A percentile compares a stretch with the other conserved stretches of the same genome.
Conservation (phyloP, 2,797 vertebrate species). For the Poeciliopsis paucimaculata region DNA sequence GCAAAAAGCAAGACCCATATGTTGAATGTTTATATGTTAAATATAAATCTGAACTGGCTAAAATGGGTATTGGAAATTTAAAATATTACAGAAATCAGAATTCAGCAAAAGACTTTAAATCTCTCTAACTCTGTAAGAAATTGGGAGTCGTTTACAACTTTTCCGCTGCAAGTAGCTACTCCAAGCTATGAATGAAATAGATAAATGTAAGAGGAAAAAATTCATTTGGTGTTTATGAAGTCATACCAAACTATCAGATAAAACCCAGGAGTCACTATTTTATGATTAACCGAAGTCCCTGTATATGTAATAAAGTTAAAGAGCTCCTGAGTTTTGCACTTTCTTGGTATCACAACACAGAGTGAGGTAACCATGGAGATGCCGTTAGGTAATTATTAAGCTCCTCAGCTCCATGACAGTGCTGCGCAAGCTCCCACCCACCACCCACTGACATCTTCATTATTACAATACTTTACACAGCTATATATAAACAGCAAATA, state of each 20-base stretch:
- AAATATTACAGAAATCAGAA: background rate
- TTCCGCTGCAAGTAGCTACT: background rate
- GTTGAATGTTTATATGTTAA: background rate
- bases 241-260: background rate
- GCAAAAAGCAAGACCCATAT: background rate
- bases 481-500: conserved; percentile 62
- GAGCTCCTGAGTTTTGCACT: conserved; percentile 27
- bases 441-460: conserved; percentile 50
- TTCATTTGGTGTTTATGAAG: background rate
- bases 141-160: background rate
- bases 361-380: conserved; percentile 63
- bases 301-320: background rate
- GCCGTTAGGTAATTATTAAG: conserved; percentile 64
- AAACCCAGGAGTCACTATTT: background rate
- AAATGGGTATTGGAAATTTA: background rate
- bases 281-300: background rate
- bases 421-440: conserved; percentile 53
- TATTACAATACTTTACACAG: conserved; percentile 60
- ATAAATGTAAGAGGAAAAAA: background rate
- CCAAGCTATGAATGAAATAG: background rate
- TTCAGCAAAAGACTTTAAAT: background rate
- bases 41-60: background rate
- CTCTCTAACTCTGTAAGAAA: background rate
- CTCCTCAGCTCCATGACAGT: conserved; percentile 54
- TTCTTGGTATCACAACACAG: conserved; percentile 25